A percentile compares a stretch with the other conserved stretches of the same genome.
These are phyloP conservation scores for Platysternon megacephalum DNA, from an alignment of 2,113 vertebrate genomes.

Conservation along the genomic window DNA sequence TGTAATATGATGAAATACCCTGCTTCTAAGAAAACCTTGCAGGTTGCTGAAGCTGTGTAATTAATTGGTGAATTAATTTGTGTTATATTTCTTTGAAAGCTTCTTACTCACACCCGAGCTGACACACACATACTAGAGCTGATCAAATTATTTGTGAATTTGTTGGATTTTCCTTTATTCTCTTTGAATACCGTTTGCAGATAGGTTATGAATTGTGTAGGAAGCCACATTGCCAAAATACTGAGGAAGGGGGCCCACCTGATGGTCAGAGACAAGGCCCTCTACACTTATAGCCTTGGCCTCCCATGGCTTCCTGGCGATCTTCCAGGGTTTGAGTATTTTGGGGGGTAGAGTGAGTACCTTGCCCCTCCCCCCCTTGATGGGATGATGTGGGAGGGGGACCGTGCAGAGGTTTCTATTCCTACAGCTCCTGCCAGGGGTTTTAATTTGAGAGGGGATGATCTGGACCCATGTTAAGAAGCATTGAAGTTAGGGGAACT, in stretches of 20 bases:
- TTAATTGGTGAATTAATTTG: neutral
- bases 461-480: neutral
- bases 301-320: neutral
- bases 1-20: fast-evolving
- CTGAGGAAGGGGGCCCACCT: neutral
- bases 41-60: neutral
- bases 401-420: neutral
- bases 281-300: neutral
- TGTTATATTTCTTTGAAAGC: neutral
- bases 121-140: neutral
- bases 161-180: fast-evolving
- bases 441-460: neutral
- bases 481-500: neutral
- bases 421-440: neutral
- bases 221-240: neutral
- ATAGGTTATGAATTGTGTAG: neutral
- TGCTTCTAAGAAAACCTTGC: neutral
- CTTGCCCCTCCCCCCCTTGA: neutral
- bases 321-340: neutral
- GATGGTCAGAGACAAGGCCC: neutral
- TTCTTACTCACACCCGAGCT: neutral
- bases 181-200: neutral
- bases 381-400: neutral
- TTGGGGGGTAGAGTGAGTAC: neutral
- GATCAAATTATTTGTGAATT: neutral